These are phyloP conservation scores for Halichondria panicea DNA, from an alignment of 37 sponge, comb jelly and placozoan genomes.

Conservation along the genomic window DNA sequence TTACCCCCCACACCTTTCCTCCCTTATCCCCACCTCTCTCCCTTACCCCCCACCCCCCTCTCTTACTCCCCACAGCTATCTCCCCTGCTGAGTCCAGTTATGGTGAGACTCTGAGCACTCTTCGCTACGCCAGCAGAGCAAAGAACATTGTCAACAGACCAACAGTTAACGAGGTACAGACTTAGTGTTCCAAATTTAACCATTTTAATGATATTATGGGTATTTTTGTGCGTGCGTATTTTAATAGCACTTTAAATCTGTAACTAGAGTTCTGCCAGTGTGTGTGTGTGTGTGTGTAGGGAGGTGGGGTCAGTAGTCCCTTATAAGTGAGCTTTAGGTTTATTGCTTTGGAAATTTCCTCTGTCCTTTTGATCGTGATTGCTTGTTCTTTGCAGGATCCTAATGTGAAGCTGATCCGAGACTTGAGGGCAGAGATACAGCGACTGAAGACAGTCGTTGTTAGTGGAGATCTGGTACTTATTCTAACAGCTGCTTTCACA, in stretches of 20 bases:
- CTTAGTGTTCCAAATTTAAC: no score
- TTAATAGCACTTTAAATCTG: no score
- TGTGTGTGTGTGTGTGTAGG: background rate
- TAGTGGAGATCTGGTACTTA: conserved; percentile 33
- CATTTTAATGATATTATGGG: no score
- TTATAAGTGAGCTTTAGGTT: background rate
- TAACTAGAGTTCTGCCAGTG: background rate
- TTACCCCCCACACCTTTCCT: background rate
- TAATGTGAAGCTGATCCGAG: conserved; percentile 86
- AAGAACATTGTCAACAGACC: conserved; percentile 90
- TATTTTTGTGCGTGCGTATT: no score
- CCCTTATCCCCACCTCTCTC: background rate
- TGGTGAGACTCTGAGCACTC: conserved; percentile 85
- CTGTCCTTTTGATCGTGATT: no score
- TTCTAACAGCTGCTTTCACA: no score
- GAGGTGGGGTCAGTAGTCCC: background rate
- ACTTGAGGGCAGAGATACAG: conserved; percentile 78
- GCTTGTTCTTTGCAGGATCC: conserved; percentile 78
- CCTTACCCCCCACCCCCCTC: background rate
- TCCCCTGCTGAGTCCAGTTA: conserved; percentile 77
- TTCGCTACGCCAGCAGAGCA: conserved; percentile 89
- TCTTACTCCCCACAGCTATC: conserved; percentile 56
- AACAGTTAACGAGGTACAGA: conserved; percentile 77
- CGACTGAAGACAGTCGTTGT: conserved; percentile 61
- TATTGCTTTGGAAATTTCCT: background rate